Conservation (phyloP, 2,797 vertebrate species). For the Limosa lapponica region DNA sequence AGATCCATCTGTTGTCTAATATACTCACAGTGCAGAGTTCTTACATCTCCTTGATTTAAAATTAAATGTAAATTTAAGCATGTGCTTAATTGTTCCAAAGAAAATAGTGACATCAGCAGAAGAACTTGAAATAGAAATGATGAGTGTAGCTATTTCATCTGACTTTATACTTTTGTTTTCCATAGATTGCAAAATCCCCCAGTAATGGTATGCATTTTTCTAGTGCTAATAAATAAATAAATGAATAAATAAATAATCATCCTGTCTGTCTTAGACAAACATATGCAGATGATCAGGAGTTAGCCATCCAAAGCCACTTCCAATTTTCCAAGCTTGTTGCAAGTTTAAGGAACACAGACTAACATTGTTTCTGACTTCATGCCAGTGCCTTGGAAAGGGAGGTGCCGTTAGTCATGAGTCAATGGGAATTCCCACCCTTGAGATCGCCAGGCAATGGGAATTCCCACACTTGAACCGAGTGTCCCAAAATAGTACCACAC, state of each 20-base stretch:
- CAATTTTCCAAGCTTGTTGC: background rate
- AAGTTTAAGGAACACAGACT: background rate
- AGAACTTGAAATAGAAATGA: background rate
- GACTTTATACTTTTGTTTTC: background rate
- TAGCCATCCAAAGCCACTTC: background rate
- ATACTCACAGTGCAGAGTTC: background rate
- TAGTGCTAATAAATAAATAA: background rate
- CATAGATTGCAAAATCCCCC: background rate
- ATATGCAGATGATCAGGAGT: background rate
- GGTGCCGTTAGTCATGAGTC: fast-evolving
- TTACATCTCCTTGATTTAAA: background rate
- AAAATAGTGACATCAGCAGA: background rate
- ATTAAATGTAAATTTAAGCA: background rate
- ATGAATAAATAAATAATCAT: background rate
- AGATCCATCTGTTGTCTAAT: background rate
- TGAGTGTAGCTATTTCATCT: background rate
- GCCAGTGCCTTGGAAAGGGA: background rate
- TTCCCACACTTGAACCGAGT: background rate
- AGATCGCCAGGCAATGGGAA: fast-evolving
- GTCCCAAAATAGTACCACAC: background rate
- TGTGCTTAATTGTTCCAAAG: background rate
- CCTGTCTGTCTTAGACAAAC: background rate
- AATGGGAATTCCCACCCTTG: background rate
- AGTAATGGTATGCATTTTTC: background rate
- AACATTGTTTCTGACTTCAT: background rate